Evolutionary conservation across 2,113 vertebrate species (phyloP), one percentile per base, ranked within the genome.

Genomic region (Corythoichthys intestinalis): DNA sequence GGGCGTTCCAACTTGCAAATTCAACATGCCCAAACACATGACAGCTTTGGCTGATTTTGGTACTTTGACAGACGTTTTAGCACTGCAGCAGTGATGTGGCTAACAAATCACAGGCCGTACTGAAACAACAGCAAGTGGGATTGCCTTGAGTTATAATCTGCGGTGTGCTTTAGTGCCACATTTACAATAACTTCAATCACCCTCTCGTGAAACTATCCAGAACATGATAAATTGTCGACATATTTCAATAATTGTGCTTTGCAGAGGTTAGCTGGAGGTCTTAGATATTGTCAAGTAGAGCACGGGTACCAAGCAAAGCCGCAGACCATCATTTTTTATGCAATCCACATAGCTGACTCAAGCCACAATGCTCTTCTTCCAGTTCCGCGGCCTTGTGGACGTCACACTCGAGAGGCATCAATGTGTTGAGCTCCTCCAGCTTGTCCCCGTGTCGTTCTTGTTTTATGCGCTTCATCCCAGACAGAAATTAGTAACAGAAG

Each of bases 301-400:
- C 28, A 58, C 56, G 56, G 50, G 38, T 65, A 71, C 50, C 68
- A 73, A 70, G 41, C 50, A 70, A 69, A 28, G 65, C 20, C 66
- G 41, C 50, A 52, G 49, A 60, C 35, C 37, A 46, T 69, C 6
- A 50, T 47, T 79, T 56, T 59, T 75, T 6, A 66, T 66, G 41
- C 53, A 39, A 72, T 71, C 37, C 0, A 57, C 60, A 76, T 59
- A 70, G 66, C 57, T 75, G 69, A 69, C 67, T 76, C 37, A 72
- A 77, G 64, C 70, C 76, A 72, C 66, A 82, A 56, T 65, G 65
- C 74, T 38, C 63, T 49, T 74, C 65, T 46, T 72, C 48, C 72
- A 64, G 41, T 71, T 20, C 52, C 48, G 37, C 73, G 69, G 62
- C 80, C 77, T 74, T 72, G 74, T 5, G 59, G 59, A 61, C 59